Base-by-base conservation (phyloP, 2,797 vertebrate genomes). In the Thalassophryne amazonica region DNA sequence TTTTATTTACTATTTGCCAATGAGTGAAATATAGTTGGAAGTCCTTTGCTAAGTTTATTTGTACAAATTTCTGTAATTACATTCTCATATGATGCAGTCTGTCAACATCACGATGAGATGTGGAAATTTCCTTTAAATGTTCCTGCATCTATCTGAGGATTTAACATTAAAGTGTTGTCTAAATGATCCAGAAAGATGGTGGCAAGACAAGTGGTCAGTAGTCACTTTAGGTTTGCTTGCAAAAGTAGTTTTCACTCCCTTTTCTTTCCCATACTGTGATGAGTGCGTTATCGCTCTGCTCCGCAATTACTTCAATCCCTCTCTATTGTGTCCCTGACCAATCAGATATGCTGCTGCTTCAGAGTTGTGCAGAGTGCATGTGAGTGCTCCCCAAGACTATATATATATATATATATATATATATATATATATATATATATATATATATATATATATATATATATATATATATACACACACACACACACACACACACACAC, bases 311-410 rank as follows among this genome's bases (percentile, higher is more conserved):
- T 50, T 36, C 9, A 8, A 50, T 63, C 50, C 41, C 43, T 60
- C 43, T 60, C 36, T 33, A 48, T 60, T 52, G 40, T 59, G 37
- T 48, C 47, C 33, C 47, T 69, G 71, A 66, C 69, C 66, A 71
- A 61, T 67, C 47, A 77, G 50, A 77, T 73, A 65, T 80, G 55
- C 60, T 43, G 14, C 16, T 56, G 66, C 54, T 65, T 69, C 42
- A 73, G 42, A 59, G 34, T 18, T 52, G 13, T 51, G 41, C 36
- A 35, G 54, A 57, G 38, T 52, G 40, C 36, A 35, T 50, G 20
- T 23, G 43, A 68, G 50, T 18, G 27, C 19, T 29, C 32, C 39
- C 37, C 55, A 49, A 60, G n/a, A n/a, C n/a, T n/a, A n/a, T n/a
- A n/a, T n/a, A n/a, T n/a, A n/a, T n/a, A n/a, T n/a, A n/a, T n/a